Base-by-base conservation (phyloP, 1,140 invertebrate genomes). In the Mercenaria mercenaria region DNA sequence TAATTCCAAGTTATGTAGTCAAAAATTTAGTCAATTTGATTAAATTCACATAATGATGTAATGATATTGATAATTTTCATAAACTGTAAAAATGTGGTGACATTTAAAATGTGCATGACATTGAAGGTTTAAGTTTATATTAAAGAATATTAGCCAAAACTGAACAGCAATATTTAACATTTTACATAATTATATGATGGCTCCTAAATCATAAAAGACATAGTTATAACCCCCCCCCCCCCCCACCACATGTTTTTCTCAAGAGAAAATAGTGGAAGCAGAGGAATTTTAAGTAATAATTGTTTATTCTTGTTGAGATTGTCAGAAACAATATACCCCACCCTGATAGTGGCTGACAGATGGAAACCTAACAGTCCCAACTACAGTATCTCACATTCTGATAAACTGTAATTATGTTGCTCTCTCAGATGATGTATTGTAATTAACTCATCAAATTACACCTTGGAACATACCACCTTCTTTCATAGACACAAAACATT, bases 241-340 rank as follows among this genome's bases (percentile, higher is more conserved):
- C n/a, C n/a, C n/a, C n/a, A n/a, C n/a, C 1, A 61, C 59, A 15
- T 56, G 4, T 56, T 56, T 56, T n/a, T 56, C 59, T n/a, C 59
- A 26, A 29, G 26, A n/a, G 26, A 64, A 29, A 64, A 64, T 8
- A 64, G 10, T 11, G 26, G 10, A 26, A 64, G 41, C 41, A n/a
- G 39, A 41, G 11, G 23, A 76, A 76, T 76, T 43, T 76, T 43
- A 76, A 76, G 41, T 43, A 47, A 47, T 8, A 43, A 76, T 29
- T 3, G 37, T 41, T 29, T 4, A 76, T 76, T 76, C 59, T 81
- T 56, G n/a, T 81, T 64, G 11, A 61, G 37, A 18, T 15, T 81
- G 79, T 81, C 79, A 81, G 50, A n/a, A 56, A 64, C 32, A 81
- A 39, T 56, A 81, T 61, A 81, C 79, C 79, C 79, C 79, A 64